phyloP scores from a whole-genome alignment of 2,797 vertebrate species.

The Poeciliopsis turneri region DNA sequence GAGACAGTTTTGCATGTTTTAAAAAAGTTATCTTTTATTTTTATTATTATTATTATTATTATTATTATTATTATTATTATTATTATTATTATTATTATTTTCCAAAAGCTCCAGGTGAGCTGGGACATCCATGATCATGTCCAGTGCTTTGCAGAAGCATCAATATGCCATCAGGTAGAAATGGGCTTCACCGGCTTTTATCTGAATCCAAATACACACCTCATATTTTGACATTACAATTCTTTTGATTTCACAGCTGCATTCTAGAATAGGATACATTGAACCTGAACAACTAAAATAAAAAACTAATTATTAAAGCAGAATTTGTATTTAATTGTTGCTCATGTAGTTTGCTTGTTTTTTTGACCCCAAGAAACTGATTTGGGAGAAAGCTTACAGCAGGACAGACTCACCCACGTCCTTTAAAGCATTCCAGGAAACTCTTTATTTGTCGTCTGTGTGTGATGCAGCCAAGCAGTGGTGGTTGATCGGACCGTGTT shows the following conservation, averaged over 20 bases:
- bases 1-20: neutral
- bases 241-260: neutral
- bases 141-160: neutral
- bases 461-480: slow-evolving; percentile 88
- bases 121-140: neutral
- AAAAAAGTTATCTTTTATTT: neutral
- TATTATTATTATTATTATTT: neutral
- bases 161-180: neutral
- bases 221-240: neutral
- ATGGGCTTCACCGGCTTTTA: neutral
- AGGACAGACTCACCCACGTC: neutral
- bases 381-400: neutral
- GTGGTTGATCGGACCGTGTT: slow-evolving; percentile 92
- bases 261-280: neutral
- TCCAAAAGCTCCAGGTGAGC: neutral
- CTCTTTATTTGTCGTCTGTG: neutral
- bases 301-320: neutral
- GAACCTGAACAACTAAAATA: neutral
- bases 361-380: neutral
- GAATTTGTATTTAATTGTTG: neutral
- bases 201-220: neutral
- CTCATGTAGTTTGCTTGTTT: neutral
- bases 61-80: too few species aligned
- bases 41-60: too few species aligned
- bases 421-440: neutral